These are phyloP conservation scores for Ashinkailepas kermadecensis DNA, from an alignment of 2,888 invertebrate species.

Conservation along the genomic window DNA sequence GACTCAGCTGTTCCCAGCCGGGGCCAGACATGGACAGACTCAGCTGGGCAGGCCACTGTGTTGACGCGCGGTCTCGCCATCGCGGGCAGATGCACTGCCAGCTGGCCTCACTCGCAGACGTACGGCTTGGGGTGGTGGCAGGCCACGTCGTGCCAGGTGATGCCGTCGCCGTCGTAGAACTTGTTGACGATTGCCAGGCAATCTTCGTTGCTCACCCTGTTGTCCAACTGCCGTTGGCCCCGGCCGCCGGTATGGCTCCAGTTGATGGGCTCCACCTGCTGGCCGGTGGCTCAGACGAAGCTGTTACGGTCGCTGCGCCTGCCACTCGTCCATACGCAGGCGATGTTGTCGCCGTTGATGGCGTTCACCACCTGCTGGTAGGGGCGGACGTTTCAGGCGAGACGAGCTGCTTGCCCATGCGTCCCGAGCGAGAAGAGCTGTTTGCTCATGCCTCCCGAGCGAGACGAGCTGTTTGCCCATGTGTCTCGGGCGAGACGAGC, in stretches of 20 bases:
- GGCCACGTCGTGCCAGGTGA: slow-evolving; percentile 32
- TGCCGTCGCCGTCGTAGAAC: slow-evolving; percentile 32
- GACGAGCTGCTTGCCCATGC: slow-evolving; percentile 3
- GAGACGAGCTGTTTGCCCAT: too few species aligned
- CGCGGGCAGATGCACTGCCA: too few species aligned
- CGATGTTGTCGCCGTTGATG: slow-evolving; percentile 2
- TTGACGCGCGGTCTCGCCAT: too few species aligned
- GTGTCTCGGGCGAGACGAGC: too few species aligned
- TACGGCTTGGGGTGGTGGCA: slow-evolving; percentile 32
- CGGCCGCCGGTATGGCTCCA: slow-evolving; percentile 25
- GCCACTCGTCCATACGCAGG: slow-evolving; percentile 23
- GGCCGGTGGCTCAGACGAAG: slow-evolving; percentile 25
- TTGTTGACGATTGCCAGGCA: slow-evolving; percentile 33
- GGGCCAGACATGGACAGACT: too few species aligned
- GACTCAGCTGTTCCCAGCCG: too few species aligned
- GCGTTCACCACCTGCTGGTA: background rate
- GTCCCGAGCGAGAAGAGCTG: slow-evolving; percentile 22
- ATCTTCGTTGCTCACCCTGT: slow-evolving; percentile 31
- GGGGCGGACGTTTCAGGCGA: background rate
- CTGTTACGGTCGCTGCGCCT: background rate
- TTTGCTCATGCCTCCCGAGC: background rate
- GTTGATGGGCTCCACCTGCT: background rate
- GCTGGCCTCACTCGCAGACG: slow-evolving; percentile 29
- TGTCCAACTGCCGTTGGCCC: slow-evolving; percentile 30
- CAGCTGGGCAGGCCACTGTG: too few species aligned